Evolutionary conservation across 2,888 invertebrate species (phyloP).

Genomic region (Rugalucina vietnamica): DNA sequence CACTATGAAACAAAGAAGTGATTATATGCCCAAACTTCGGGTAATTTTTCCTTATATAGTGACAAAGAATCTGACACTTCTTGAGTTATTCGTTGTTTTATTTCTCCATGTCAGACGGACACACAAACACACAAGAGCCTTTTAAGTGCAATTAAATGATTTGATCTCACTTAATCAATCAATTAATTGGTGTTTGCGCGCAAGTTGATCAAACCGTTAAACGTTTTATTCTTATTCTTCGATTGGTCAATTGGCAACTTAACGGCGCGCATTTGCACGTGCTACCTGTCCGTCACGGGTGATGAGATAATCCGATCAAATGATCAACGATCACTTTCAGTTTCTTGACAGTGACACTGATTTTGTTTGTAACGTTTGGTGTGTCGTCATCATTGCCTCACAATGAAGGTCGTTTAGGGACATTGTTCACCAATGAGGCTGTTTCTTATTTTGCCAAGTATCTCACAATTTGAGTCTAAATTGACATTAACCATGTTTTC

Average conservation of each 20-base stretch:
- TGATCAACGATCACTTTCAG: not conserved
- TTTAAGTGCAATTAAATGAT: conserved; percentile 11
- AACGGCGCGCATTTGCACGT: not conserved
- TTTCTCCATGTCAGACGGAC: conserved; percentile 4
- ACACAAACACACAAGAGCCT: not conserved
- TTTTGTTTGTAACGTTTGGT: not conserved
- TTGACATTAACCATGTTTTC: not conserved
- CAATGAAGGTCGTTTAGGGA: not conserved
- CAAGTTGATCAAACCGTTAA: not conserved
- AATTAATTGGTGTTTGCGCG: not conserved
- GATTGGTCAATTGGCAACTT: not conserved
- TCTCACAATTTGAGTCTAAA: not conserved
- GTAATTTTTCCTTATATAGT: not conserved
- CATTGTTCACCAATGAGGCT: not conserved
- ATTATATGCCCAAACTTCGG: not conserved
- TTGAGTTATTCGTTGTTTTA: not conserved
- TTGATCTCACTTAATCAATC: conserved; percentile 2
- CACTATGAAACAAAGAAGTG: not conserved
- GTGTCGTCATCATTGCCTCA: not conserved
- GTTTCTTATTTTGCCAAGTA: not conserved
- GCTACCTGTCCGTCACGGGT: not conserved
- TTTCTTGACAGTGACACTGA: not conserved
- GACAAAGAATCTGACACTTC: not conserved
- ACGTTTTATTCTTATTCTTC: not conserved
- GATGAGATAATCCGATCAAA: conserved; percentile 6